Evolutionary conservation across 2,113 vertebrate genomes (phyloP).

Genomic region (Cheirogaleus medius): DNA sequence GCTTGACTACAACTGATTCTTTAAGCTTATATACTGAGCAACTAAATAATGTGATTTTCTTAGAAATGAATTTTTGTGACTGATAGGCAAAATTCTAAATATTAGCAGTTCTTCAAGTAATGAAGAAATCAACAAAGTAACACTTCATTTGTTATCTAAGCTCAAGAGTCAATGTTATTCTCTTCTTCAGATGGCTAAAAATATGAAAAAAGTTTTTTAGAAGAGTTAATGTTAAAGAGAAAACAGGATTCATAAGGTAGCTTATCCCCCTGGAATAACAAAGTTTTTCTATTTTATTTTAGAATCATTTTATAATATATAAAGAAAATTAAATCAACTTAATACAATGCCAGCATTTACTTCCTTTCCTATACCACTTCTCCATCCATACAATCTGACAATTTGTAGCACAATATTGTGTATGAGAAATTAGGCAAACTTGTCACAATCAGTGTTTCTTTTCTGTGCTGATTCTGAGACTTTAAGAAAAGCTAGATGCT

Average conservation of each 20-base stretch:
- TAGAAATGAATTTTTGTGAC: neutral
- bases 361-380: neutral
- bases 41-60: neutral
- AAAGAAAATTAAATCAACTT: neutral
- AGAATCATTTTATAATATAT: neutral
- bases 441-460: neutral
- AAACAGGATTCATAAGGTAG: neutral
- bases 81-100: neutral
- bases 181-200: too few species aligned
- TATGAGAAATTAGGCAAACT: neutral
- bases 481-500: neutral
- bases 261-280: neutral
- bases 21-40: neutral
- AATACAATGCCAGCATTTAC: neutral
- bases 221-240: neutral
- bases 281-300: neutral
- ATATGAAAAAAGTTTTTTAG: too few species aligned
- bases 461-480: neutral
- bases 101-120: neutral
- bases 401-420: neutral
- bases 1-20: neutral
- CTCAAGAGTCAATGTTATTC: neutral
- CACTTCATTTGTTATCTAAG: neutral
- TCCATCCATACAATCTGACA: neutral
- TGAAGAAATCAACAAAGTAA: neutral